A percentile compares a stretch with the other conserved stretches of the same genome.
Conservation (phyloP, 2,888 invertebrate genomes). For the Coleophora deauratella region DNA sequence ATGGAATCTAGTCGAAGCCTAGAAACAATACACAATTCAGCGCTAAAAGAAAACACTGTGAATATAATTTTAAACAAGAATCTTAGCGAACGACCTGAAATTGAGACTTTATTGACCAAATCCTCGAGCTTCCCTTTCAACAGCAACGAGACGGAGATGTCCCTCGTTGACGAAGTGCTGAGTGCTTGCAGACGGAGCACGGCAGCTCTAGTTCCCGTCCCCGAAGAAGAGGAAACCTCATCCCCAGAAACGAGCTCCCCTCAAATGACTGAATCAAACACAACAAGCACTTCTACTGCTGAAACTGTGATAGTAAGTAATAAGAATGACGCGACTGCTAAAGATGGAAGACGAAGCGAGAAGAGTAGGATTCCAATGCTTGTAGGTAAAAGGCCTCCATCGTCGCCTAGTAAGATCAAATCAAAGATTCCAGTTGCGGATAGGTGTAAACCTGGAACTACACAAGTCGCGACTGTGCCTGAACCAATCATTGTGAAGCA, state of each 20-base stretch:
- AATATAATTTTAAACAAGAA: constrained; percentile 53
- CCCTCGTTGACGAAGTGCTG: constrained; percentile 61
- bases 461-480: constrained; percentile 26
- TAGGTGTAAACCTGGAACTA: constrained; percentile 26
- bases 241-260: constrained; percentile 67
- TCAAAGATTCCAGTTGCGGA: constrained; percentile 64
- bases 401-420: constrained; percentile 49
- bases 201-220: constrained; percentile 71
- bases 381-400: constrained; percentile 64
- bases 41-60: constrained; percentile 57
- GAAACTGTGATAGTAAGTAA: constrained; percentile 81
- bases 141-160: constrained; percentile 48
- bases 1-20: constrained; percentile 48
- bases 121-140: constrained; percentile 52
- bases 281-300: constrained; percentile 80
- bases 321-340: constrained; percentile 54
- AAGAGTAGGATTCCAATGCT: constrained; percentile 73
- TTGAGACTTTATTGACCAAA: constrained; percentile 45
- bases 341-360: constrained; percentile 60
- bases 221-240: constrained; percentile 77
- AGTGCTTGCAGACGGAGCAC: constrained; percentile 61
- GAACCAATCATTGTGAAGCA: constrained; percentile 64
- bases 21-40: constrained; percentile 37
- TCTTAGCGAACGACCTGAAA: constrained; percentile 32
- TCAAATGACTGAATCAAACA: constrained; percentile 78